Evolutionary conservation across 2,113 vertebrate genomes (phyloP), one percentile per base, ranked within the genome.

Genomic region (Cardinalis cardinalis): DNA sequence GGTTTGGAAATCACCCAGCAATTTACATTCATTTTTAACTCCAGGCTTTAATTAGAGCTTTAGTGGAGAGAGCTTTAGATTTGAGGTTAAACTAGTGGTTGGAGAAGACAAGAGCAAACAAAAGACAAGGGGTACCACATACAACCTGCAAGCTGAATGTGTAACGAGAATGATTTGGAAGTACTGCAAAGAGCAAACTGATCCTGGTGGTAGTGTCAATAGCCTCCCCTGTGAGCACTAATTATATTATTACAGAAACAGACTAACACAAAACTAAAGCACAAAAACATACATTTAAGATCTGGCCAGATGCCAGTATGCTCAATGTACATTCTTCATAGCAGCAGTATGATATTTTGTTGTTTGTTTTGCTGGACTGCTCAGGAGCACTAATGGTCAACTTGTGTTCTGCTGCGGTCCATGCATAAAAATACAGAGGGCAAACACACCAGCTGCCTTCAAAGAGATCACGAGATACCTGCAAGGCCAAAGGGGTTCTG

Each of bases 191-290:
- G 96, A 97, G 94, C 94, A 95, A 94, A 87, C 90, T 93, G 89
- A 96, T 96, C 96, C 96, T 94, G 89, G 95, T 89, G 92, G 89
- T 81, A 77, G 92, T 82, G 38, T 97, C 97, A 91, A 97, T 97
- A 96, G 93, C 71, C 93, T 96, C 96, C 94, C 96, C 97, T 93
- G 94, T 95, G 95, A 97, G 96, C 96, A 90, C 97, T 97, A 97
- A 97, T 97, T 97, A 95, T 94, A 94, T 96, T 97, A 97, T 97
- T 97, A 97, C 91, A n/a, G 95, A 97, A 97, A 97, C 97, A 97
- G 95, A 95, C 93, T 93, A 94, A 97, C 96, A 97, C 79, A 93
- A 95, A 94, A 79, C 91, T 95, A 94, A 96, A 94, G 94, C 89
- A 97, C 17, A 38, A 96, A 97, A 96, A 96, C 93, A 95, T 71